A percentile compares a stretch with the other conserved stretches of the same genome.
Conservation (phyloP, 1,140 invertebrate species). For the Sminthurides bifidus region DNA sequence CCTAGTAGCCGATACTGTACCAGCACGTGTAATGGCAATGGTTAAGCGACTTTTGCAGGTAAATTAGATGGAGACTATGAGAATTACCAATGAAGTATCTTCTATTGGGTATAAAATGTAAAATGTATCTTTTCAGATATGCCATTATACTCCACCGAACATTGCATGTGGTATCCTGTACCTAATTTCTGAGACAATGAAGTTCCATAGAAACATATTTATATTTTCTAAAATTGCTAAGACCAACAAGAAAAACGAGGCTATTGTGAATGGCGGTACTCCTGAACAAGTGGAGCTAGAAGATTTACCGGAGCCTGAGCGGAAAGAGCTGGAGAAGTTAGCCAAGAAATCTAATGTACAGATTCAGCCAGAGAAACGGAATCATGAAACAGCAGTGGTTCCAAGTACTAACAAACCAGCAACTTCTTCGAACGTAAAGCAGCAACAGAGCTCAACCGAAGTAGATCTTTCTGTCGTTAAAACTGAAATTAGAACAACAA, state of each 20-base stretch:
- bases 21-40: slow-evolving; percentile 64
- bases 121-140: too few relatives aligned
- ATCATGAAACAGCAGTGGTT: too few relatives aligned
- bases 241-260: slow-evolving; percentile 29
- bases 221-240: slow-evolving; percentile 59
- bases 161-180: slow-evolving; percentile 64
- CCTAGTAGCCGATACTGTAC: slow-evolving; percentile 61
- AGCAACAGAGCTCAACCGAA: not conserved
- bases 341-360: slow-evolving; percentile 33
- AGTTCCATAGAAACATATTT: too few relatives aligned
- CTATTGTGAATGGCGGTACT: not conserved
- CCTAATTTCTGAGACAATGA: too few relatives aligned
- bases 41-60: slow-evolving; percentile 81
- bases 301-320: not conserved
- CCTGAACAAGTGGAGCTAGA: not conserved
- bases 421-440: not conserved
- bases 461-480: slow-evolving; percentile 29
- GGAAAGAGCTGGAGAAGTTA: slow-evolving; percentile 37
- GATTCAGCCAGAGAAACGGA: not conserved
- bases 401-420: too few relatives aligned
- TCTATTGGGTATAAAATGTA: too few relatives aligned
- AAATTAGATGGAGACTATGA: not conserved
- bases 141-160: slow-evolving; percentile 44
- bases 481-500: slow-evolving; percentile 30
- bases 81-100: not conserved